These are phyloP conservation scores for Coreius guichenoti DNA, from an alignment of 2,797 vertebrate species.

Conservation along the genomic window DNA sequence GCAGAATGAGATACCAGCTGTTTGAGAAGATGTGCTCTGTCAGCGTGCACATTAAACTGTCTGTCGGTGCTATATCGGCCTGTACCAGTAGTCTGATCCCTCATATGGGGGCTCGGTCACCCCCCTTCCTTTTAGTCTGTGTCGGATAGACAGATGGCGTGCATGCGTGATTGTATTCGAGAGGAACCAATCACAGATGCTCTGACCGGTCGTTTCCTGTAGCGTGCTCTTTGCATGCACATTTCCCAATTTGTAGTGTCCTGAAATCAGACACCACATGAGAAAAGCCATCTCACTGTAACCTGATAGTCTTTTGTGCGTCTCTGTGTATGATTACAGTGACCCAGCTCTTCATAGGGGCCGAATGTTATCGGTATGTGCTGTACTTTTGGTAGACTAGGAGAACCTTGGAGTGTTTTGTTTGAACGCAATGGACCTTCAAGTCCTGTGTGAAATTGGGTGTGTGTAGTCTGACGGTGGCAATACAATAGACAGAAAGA, in stretches of 20 bases:
- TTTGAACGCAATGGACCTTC: constrained; percentile 8
- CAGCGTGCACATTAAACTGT: constrained; percentile 49
- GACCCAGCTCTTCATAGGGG: not conserved
- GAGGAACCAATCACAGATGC: constrained; percentile 20
- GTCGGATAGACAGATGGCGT: constrained; percentile 35
- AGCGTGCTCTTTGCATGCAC: not conserved
- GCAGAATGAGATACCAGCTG: constrained; percentile 55
- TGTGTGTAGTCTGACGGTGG: constrained; percentile 30
- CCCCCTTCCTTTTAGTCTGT: not conserved
- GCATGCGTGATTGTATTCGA: not conserved
- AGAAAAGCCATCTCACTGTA: constrained; percentile 23
- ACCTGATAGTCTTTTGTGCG: not conserved
- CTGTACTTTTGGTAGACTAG: not conserved
- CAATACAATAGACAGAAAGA: constrained; percentile 37
- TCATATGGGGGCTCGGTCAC: not conserved
- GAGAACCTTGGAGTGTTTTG: constrained; percentile 5
- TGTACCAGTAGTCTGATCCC: constrained; percentile 20
- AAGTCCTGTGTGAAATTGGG: constrained; percentile 15
- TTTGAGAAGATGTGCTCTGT: constrained; percentile 49
- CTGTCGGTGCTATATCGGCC: constrained; percentile 15
- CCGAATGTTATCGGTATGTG: constrained; percentile 10
- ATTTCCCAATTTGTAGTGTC: not conserved
- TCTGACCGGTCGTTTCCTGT: constrained; percentile 10
- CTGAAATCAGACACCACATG: constrained; percentile 31
- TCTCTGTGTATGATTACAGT: constrained; percentile 28